Percentiles rank a stretch among this genome's conserved stretches.
phyloP scores from a whole-genome alignment of 2,888 invertebrate species.

The Acanthococcus lagerstroemiae region DNA sequence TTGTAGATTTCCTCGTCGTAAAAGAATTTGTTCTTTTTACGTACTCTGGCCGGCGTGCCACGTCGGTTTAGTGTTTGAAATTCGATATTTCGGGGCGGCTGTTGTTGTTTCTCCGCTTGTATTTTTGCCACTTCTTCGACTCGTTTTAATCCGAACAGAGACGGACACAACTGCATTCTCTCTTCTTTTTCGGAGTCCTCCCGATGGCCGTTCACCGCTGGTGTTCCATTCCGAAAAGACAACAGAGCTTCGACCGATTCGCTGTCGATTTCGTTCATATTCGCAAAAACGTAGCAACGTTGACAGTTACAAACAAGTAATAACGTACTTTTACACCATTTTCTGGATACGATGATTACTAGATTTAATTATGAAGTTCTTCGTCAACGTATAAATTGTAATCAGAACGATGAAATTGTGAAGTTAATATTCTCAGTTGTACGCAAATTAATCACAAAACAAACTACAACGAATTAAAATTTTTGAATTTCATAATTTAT shows the following conservation, averaged over 20 bases:
- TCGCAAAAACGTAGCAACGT: constrained; percentile 50
- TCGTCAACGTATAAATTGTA: background rate
- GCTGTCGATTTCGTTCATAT: constrained; percentile 15
- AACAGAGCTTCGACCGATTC: constrained; percentile 15
- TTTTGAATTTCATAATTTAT: background rate
- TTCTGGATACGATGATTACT: too few relatives aligned
- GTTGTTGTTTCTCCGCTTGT: constrained; percentile 13
- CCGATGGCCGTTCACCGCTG: constrained; percentile 7
- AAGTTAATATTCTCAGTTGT: background rate
- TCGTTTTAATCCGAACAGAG: constrained; percentile 24
- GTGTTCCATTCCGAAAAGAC: constrained; percentile 11
- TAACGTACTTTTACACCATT: background rate
- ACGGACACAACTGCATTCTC: constrained; percentile 19
- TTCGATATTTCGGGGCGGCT: constrained; percentile 7
- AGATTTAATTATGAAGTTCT: background rate
- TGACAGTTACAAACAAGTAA: background rate
- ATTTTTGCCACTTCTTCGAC: constrained; percentile 25
- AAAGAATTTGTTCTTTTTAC: constrained; percentile 79
- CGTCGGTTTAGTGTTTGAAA: constrained; percentile 32
- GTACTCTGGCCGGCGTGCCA: constrained; percentile 62
- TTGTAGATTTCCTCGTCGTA: constrained; percentile 75
- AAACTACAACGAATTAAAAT: background rate
- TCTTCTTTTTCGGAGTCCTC: constrained; percentile 21
- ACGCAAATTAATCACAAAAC: background rate
- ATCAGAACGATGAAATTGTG: background rate